These are phyloP conservation scores for Dolichotis patagonum DNA, from an alignment of 2,113 vertebrate genomes.

Conservation along the genomic window DNA sequence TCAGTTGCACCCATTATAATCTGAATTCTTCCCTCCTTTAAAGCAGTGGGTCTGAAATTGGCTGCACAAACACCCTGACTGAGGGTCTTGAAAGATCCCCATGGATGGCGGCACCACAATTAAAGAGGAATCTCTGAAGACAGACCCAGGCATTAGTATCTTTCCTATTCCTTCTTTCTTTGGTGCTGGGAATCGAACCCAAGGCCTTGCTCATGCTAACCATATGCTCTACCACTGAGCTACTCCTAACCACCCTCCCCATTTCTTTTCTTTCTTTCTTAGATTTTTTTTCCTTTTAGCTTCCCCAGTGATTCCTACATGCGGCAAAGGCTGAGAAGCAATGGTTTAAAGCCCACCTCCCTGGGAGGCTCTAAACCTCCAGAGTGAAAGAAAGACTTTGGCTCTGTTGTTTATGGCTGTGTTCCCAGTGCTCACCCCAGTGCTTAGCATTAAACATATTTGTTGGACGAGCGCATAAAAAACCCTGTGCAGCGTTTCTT, in stretches of 20 bases:
- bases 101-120: not conserved
- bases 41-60: not conserved
- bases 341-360: not conserved
- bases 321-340: not conserved
- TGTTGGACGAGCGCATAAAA: constrained; percentile 24
- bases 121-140: constrained; percentile 3
- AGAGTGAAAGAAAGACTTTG: not conserved
- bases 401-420: not conserved
- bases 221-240: not conserved
- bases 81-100: not conserved
- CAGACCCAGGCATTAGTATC: not conserved
- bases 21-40: not conserved
- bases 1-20: accelerated
- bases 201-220: not conserved
- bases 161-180: not conserved
- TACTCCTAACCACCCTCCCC: not conserved
- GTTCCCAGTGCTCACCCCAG: not conserved
- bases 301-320: not conserved
- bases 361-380: not conserved
- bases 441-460: not conserved
- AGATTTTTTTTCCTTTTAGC: not conserved
- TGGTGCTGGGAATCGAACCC: not conserved
- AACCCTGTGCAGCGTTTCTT: not conserved
- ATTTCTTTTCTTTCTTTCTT: not conserved
- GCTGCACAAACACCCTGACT: too few relatives aligned